phyloP scores from a whole-genome alignment of 1,140 invertebrate genomes.

The Drosophila willistoni region DNA sequence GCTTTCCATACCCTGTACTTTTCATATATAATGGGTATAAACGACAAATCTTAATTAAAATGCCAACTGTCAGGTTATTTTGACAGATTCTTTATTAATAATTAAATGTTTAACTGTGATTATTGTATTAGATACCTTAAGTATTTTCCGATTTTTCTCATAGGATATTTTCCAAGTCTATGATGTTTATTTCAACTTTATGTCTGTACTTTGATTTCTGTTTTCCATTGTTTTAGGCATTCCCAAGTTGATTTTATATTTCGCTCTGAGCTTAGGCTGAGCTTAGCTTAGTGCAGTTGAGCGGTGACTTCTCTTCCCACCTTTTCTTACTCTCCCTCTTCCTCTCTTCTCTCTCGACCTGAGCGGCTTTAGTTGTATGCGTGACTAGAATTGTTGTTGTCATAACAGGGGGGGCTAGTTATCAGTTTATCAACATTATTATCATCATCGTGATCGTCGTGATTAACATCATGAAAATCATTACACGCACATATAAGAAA shows the following conservation, averaged over 20 bases:
- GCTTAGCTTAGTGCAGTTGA: slow-evolving; percentile 71
- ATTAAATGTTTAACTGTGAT: too few species aligned
- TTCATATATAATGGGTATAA: background rate
- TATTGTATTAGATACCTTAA: too few species aligned
- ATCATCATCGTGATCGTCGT: slow-evolving; percentile 3
- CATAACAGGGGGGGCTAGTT: slow-evolving; percentile 68
- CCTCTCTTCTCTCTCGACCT: slow-evolving; percentile 15
- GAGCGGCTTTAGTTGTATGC: slow-evolving; percentile 38
- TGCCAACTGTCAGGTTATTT: too few species aligned
- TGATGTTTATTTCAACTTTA: too few species aligned
- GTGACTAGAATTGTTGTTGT: slow-evolving; percentile 66
- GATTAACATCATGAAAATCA: slow-evolving; percentile 15
- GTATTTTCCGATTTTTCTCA: too few species aligned
- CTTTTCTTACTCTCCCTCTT: background rate
- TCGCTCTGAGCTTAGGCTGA: slow-evolving; percentile 29
- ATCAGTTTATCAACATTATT: slow-evolving; percentile 66
- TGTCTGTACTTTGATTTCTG: slow-evolving; percentile 23
- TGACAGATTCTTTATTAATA: too few species aligned
- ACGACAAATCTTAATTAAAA: too few species aligned
- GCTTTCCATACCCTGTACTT: background rate
- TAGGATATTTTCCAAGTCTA: too few species aligned
- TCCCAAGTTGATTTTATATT: slow-evolving; percentile 13
- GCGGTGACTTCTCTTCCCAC: slow-evolving; percentile 35
- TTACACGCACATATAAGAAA: slow-evolving; percentile 39
- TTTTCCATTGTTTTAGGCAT: slow-evolving; percentile 38